Evolutionary conservation across 2,888 invertebrate genomes (phyloP), one percentile per base, ranked within the genome.

Genomic region (Epirrhoe alternata): DNA sequence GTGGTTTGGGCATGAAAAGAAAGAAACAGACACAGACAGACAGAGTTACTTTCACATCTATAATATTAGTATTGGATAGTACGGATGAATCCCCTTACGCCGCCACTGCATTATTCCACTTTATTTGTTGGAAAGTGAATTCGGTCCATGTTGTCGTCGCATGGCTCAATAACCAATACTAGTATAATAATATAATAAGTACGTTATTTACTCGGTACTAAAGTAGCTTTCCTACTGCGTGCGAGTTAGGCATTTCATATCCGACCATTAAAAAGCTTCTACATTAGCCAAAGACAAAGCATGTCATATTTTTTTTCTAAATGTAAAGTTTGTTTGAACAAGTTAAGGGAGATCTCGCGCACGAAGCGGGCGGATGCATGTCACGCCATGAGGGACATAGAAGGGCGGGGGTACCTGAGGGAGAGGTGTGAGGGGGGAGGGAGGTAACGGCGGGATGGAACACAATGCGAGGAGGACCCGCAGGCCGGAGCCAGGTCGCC

Each of bases 111-210:
- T n/a, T 55, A 38, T 38, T 17, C 31, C 24, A n/a, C 12, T 42
- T 45, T 30, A 57, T 57, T 57, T 30, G 31, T 14, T 6, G 24
- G 47, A 31, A 57, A 57, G 45, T 55, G 55, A 55, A 42, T 55
- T 55, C 14, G 24, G 6, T 42, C 38, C 10, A 10, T 5, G 38
- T 3, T 3, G 38, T 42, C 38, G 38, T 38, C 8, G 38, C 10
- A 12, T 12, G 5, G 12, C 38, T 42, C 38, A 12, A 12, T 42
- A 42, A 42, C 33, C 38, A 42, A 12, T 42, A 42, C 3, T 10
- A 5, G 7, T 33, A 5, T 33, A 5, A 0, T 33, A 1, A 5
- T 5, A 7, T 1, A 4, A 4, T 5, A 10, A 2, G 35, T 10
- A 38, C 10, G 8, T 38, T 10, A 38, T 38, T 42, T 42, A 42